Base-by-base conservation (phyloP, 2,797 vertebrate species). In the Hozukius guyotensis region DNA sequence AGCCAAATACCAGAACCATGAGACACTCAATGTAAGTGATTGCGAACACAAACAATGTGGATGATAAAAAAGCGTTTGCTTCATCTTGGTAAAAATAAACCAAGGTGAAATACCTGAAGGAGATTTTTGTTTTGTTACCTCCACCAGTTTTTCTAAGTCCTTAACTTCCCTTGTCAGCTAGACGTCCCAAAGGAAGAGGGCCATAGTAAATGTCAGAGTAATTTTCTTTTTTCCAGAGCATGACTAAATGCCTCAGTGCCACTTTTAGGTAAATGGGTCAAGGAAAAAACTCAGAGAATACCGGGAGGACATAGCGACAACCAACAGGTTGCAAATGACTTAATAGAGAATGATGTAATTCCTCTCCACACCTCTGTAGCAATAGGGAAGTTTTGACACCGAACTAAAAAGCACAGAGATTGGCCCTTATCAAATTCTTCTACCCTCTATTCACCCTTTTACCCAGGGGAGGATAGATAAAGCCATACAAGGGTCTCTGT, bases 11-110 rank as follows among this genome's bases (percentile, higher is more conserved):
- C 97, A 97, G 20, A 95, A 94, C 25, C 97, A 97, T 59, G 98
- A 99, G 77, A 97, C 98, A 0, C 91, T 98, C 86, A 99, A 99
- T 0, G 99, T 99, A 95, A 97, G 97, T 96, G 46, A 22, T 6
- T 9, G n/a, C 3, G 3, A 60, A 75, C 66, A 36, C 32, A 46
- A 69, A 57, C 14, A 38, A 3, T 52, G 14, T 49, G 16, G 13
- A 2, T 12, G 27, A 42, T 60, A 6, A 34, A 34, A 4, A 27
- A 60, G 13, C 7, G 25, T 49, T 13, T 56, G 72, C 18, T 67
- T 69, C 6, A 42, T 14, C 11, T 60, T 12, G 7, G 25, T 63
- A 18, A 63, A 62, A 70, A 32, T 36, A 25, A 34, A 36, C 22
- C 34, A 34, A 59, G 16, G 36, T 57, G 12, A 18, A 46, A 20